Conservation (phyloP, 2,113 vertebrate genomes). For the Sapayoa aenigma region DNA sequence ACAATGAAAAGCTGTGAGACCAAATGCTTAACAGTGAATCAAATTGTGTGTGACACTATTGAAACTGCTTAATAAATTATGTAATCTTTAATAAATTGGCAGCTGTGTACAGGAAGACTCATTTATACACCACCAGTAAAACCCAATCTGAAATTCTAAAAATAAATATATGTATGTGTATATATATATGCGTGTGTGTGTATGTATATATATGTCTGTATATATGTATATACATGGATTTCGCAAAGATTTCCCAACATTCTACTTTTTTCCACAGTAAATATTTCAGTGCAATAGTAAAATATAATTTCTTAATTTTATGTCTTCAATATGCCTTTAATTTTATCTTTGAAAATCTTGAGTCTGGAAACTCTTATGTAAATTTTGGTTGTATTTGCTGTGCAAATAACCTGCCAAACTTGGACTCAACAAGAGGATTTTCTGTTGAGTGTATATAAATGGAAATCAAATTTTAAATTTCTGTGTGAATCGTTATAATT, state of each 20-base stretch:
- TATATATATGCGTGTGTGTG: too few relatives aligned
- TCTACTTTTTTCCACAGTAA: neutral
- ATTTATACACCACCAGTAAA: neutral
- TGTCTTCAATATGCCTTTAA: neutral
- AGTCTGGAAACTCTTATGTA: neutral
- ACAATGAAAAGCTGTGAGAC: neutral
- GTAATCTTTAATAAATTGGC: neutral
- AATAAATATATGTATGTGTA: neutral
- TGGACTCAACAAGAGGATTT: neutral
- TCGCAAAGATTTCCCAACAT: neutral
- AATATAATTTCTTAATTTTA: neutral
- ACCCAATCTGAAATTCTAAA: neutral
- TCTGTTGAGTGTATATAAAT: neutral
- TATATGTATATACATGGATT: neutral
- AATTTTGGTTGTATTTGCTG: neutral
- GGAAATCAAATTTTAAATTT: neutral
- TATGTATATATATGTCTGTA: too few relatives aligned
- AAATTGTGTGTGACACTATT: neutral
- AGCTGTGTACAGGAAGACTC: neutral
- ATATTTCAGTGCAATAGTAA: neutral
- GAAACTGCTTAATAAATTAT: neutral
- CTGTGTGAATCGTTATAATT: neutral
- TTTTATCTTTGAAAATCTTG: neutral
- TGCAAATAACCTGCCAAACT: neutral
- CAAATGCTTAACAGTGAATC: neutral